Percentiles rank a stretch among this genome's conserved stretches.
Conservation (phyloP, 2,113 vertebrate genomes). For the Polypterus bichir region DNA sequence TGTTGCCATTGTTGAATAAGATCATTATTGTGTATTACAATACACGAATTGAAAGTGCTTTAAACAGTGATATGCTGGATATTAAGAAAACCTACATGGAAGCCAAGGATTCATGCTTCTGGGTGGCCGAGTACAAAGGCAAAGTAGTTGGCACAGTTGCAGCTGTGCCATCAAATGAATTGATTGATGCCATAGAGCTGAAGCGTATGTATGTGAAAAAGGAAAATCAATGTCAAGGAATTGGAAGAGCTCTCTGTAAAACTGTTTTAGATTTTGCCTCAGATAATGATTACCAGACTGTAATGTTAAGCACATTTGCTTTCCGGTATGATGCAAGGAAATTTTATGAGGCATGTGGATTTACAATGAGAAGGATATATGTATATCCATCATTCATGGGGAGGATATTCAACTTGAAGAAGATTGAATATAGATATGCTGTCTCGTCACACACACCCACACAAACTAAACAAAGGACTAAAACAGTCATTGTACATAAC, state of each 20-base stretch:
- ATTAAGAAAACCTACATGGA: constrained; percentile 23
- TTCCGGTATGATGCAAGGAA: constrained; percentile 25
- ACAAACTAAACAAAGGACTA: no score
- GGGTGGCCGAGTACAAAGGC: constrained; percentile 22
- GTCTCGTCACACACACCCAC: no score
- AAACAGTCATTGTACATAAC: no score
- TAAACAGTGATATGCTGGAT: constrained; percentile 18
- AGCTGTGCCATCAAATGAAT: accelerated
- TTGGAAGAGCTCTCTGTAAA: constrained; percentile 23
- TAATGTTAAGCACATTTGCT: constrained; percentile 28
- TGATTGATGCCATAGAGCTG: constrained; percentile 21
- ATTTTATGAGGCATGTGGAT: constrained; percentile 33
- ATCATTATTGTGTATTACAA: neutral
- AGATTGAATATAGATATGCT: no score
- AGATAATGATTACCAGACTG: constrained; percentile 5
- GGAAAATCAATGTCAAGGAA: constrained; percentile 18
- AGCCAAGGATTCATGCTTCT: constrained; percentile 18
- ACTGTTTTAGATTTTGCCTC: constrained; percentile 29
- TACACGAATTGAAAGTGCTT: accelerated
- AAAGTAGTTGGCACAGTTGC: constrained; percentile 31
- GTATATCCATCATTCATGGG: constrained; percentile 5
- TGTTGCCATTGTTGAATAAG: neutral
- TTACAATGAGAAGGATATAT: neutral
- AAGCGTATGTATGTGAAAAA: constrained; percentile 29
- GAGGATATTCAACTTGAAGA: constrained; percentile 9